Conservation (phyloP, 2,797 vertebrate species). For the Myripristis jacobus region DNA sequence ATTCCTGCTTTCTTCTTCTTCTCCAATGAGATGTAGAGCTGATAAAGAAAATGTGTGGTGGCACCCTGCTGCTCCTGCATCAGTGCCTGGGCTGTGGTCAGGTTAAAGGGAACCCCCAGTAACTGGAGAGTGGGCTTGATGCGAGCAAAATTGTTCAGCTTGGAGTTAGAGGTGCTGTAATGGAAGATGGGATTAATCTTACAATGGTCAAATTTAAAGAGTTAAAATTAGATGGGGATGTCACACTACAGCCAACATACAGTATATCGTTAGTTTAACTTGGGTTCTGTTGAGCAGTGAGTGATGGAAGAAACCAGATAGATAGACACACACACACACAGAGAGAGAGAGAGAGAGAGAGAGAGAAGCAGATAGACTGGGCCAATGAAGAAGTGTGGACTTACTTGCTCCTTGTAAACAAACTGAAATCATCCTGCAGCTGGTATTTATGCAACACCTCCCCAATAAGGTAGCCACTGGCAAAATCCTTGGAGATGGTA, state of each 20-base stretch:
- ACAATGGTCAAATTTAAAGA: neutral
- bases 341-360: neutral
- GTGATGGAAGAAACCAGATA: neutral
- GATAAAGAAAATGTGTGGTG: conserved; percentile 89
- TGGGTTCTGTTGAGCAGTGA: neutral
- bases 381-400: too few species aligned
- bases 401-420: conserved; percentile 92
- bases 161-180: conserved; percentile 83
- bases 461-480: conserved; percentile 92
- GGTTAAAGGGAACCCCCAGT: conserved; percentile 89
- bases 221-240: conserved; percentile 1
- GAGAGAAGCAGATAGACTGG: neutral
- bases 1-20: conserved; percentile 86
- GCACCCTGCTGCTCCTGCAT: conserved; percentile 89
- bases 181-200: neutral
- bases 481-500: conserved; percentile 88
- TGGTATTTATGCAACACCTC: conserved; percentile 92
- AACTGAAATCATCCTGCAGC: conserved; percentile 90
- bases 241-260: neutral
- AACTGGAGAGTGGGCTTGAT: conserved; percentile 89
- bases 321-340: too few species aligned
- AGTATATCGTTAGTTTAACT: too few species aligned
- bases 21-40: conserved; percentile 89
- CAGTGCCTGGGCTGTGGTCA: conserved; percentile 84
- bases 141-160: conserved; percentile 91